Evolutionary conservation across 2,113 vertebrate genomes (phyloP).

Genomic region (Campylorhamphus procurvoides): DNA sequence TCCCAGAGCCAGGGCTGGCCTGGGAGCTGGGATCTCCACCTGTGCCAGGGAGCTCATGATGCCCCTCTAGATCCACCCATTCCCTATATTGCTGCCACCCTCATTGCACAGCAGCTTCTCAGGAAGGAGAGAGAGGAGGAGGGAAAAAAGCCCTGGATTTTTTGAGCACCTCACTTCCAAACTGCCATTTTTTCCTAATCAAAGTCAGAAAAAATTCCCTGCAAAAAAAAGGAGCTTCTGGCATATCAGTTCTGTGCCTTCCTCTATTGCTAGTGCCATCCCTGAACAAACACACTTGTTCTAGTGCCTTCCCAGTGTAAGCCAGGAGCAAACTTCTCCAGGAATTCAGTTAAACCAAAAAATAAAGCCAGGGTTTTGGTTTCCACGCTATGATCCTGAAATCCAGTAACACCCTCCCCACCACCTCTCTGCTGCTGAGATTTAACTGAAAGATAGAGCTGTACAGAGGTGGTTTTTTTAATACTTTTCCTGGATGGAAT

Average conservation of each 20-base stretch:
- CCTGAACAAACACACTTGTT: neutral
- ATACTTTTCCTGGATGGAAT: constrained; percentile 61
- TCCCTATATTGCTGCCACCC: neutral
- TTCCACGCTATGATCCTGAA: neutral
- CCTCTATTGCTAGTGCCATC: neutral
- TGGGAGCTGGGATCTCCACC: neutral
- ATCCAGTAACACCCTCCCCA: neutral
- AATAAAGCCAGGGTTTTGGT: neutral
- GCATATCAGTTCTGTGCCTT: neutral
- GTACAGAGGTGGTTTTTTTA: neutral
- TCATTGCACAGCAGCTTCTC: neutral
- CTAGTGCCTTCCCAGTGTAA: neutral
- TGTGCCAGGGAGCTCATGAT: neutral
- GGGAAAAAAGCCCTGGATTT: neutral
- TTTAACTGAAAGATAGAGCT: constrained; percentile 32
- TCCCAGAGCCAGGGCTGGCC: neutral
- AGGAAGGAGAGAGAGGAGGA: neutral
- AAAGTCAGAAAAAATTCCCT: neutral
- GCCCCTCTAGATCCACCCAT: neutral
- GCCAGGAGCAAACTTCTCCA: neutral
- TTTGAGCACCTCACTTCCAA: neutral
- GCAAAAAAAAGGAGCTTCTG: neutral
- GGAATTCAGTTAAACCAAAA: neutral
- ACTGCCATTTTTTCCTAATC: neutral
- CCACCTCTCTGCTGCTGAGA: constrained; percentile 12